These are phyloP conservation scores for Artemia franciscana DNA, from an alignment of 1,140 invertebrate genomes.

Conservation along the genomic window DNA sequence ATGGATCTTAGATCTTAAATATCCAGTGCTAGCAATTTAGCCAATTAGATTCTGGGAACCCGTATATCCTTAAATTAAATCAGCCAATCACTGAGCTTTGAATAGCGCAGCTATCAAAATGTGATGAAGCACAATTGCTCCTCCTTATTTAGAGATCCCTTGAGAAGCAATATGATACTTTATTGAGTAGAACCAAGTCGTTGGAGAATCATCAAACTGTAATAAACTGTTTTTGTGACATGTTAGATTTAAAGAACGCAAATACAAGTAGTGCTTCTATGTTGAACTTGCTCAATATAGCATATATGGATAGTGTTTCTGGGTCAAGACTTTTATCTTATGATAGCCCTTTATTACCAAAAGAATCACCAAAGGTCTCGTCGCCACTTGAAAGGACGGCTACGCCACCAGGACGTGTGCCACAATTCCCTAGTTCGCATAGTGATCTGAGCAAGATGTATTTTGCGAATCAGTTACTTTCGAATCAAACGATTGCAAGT, in stretches of 20 bases:
- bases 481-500: neutral
- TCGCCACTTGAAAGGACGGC: neutral
- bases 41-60: neutral
- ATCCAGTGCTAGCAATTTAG: neutral
- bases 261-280: neutral
- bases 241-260: neutral
- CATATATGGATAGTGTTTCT: neutral
- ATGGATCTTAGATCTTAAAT: neutral
- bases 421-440: neutral
- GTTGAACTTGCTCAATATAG: neutral
- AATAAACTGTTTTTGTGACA: neutral
- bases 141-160: neutral
- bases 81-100: neutral
- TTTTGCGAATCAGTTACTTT: neutral
- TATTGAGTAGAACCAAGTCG: neutral
- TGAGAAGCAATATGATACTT: neutral
- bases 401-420: neutral
- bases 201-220: neutral
- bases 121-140: neutral
- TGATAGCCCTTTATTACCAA: neutral
- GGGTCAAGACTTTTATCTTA: neutral
- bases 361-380: neutral
- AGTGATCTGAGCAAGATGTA: neutral
- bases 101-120: neutral
- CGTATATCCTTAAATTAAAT: neutral